These are phyloP conservation scores for Heliornis fulica DNA, from an alignment of 2,113 vertebrate species.

Conservation along the genomic window DNA sequence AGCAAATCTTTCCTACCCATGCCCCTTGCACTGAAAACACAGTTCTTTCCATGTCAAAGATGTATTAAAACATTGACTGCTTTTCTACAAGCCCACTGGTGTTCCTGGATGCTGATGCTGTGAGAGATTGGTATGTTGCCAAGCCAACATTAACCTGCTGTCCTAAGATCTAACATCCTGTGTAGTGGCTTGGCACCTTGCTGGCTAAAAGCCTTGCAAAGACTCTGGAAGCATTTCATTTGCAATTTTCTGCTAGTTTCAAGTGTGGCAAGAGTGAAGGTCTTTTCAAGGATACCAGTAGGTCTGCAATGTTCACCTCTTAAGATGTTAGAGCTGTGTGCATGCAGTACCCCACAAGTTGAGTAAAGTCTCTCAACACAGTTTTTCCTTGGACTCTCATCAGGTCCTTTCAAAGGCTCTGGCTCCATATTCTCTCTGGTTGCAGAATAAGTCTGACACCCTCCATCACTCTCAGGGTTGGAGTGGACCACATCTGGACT, in stretches of 20 bases:
- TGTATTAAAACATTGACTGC: background rate
- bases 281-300: background rate
- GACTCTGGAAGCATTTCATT: background rate
- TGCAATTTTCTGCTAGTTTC: background rate
- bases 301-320: background rate
- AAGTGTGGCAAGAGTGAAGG: background rate
- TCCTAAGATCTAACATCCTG: accelerated
- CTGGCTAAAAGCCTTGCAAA: background rate
- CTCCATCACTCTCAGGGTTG: background rate
- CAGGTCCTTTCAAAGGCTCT: background rate
- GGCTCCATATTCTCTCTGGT: background rate
- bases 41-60: background rate
- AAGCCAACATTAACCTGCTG: background rate
- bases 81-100: background rate
- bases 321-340: background rate
- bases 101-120: background rate
- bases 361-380: background rate
- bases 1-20: background rate
- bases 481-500: background rate
- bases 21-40: background rate
- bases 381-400: background rate
- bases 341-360: background rate
- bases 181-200: background rate
- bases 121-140: background rate
- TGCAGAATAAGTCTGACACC: background rate